Base-by-base conservation (phyloP, 2,888 invertebrate genomes). In the Chymomyza caudatula region DNA sequence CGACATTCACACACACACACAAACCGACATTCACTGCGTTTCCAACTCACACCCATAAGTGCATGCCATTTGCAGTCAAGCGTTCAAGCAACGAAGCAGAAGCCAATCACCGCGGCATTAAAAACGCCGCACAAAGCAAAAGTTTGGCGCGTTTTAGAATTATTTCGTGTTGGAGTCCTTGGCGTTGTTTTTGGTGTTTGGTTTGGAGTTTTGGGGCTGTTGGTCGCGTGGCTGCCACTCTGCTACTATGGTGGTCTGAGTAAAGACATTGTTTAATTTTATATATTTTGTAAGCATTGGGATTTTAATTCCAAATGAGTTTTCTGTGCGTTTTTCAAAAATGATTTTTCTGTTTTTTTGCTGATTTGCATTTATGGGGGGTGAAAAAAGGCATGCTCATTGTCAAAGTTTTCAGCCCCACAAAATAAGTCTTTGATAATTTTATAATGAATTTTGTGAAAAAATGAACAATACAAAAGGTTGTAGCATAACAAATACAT, bases 111-210 rank as follows among this genome's bases (percentile, higher is more conserved):
- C 52, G 71, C 69, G 53, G 76, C 74, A 80, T 78, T 80, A 63
- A 74, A 84, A 80, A 69, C 67, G 72, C 70, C 61, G 53, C 65
- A 78, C 72, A 68, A 76, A 71, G 82, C 65, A 78, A 80, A 84
- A 84, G 72, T 85, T 71, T 80, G 68, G 60, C 43, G 67, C 73
- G 81, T 71, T 74, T 84, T 84, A 67, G 67, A 76, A 84, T 37
- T 37, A 47, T 63, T 74, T 71, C 60, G 62, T 68, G 65, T 77
- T n/a, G 25, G 53, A 22, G 19, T 37, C 17, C 29, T 37, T 37
- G 29, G 29, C 29, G 29, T 37, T 37, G 29, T 37, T 17, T 47
- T 20, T 51, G 51, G 51, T 17, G 51, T 20, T 51, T 5, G 19
- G 49, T 13, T 37, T 17, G 51, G 51, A 13, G 51, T 17, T 20